phyloP scores from a whole-genome alignment of 2,888 invertebrate species.

The Lapara coniferarum region DNA sequence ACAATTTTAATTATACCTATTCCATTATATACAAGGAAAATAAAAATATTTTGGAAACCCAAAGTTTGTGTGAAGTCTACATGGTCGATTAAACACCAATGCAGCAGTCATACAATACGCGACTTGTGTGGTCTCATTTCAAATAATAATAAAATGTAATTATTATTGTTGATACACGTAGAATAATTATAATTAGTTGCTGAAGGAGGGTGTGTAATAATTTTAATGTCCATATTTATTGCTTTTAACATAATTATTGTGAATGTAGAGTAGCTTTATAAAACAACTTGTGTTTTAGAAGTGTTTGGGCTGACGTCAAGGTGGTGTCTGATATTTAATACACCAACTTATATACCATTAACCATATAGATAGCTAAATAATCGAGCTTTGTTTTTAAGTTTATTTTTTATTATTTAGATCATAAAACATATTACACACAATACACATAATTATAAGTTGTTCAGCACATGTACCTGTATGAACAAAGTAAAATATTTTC shows the following conservation, averaged over 20 bases:
- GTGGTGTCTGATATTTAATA: neutral
- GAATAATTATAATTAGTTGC: neutral
- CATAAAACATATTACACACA: no score
- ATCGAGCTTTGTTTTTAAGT: no score
- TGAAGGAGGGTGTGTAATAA: slow-evolving; percentile 1
- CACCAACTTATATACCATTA: no score
- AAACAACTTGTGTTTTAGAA: neutral
- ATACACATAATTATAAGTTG: no score
- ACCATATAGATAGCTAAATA: no score
- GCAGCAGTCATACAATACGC: neutral
- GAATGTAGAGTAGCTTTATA: neutral
- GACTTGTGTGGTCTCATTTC: slow-evolving; percentile 6
- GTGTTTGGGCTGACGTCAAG: neutral
- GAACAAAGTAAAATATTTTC: neutral
- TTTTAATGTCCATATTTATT: neutral
- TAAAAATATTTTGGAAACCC: neutral
- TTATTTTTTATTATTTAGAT: no score
- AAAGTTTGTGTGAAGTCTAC: slow-evolving; percentile 11
- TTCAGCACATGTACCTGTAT: no score
- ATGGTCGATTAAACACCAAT: slow-evolving; percentile 11
- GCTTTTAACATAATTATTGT: neutral
- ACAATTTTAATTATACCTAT: no score
- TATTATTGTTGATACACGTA: slow-evolving; percentile 1
- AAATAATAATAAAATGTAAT: neutral
- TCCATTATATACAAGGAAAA: no score